Evolutionary conservation across 2,797 vertebrate species (phyloP), one percentile per base, ranked within the genome.

Genomic region (Chelidonichthys spinosus): DNA sequence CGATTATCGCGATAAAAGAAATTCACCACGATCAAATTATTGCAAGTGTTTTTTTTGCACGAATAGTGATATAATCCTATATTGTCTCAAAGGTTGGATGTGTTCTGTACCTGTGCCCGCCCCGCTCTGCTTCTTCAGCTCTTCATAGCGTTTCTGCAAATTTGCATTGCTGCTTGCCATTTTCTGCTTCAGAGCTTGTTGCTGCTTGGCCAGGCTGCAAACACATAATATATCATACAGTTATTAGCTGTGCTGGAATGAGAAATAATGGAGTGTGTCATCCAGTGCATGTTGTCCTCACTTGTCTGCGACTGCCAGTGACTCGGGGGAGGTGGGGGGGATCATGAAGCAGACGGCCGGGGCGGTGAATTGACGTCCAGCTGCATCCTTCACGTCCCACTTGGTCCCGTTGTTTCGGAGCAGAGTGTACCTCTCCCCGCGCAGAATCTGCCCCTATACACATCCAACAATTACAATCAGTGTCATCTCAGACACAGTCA

Each of bases 341-440:
- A 98, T 95, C 84, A 97, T 90, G 91, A 99, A 99, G 90, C 98
- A 99, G 78, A 98, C 91, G 0, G 92, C 97, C 0, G 98, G 98
- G n/a, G 95, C 96, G 0, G 84, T 94, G 82, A 96, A 33, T 43
- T 92, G 94, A 53, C 74, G 95, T 46, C 97, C 97, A 0, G 90
- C 53, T 0, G 90, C 63, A 47, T 99, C 96, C 1, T 95, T 95
- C 76, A 99, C 94, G 2, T 98, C 96, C 98, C 98, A 99, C 75
- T 91, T 78, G 15, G 92, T 59, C 1, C 95, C 95, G 0, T 90
- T 95, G 92, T 96, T 98, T 42, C 92, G 94, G 72, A 95, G 95
- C 78, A 99, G 94, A 8, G 94, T 97, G 94, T 99, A 99, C 63
- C 81, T 92, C 44, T 95, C 95, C 18, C 97, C 97, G 14, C 98